phyloP scores from a whole-genome alignment of 2,888 invertebrate species.

The Chrysolina oricalcia region DNA sequence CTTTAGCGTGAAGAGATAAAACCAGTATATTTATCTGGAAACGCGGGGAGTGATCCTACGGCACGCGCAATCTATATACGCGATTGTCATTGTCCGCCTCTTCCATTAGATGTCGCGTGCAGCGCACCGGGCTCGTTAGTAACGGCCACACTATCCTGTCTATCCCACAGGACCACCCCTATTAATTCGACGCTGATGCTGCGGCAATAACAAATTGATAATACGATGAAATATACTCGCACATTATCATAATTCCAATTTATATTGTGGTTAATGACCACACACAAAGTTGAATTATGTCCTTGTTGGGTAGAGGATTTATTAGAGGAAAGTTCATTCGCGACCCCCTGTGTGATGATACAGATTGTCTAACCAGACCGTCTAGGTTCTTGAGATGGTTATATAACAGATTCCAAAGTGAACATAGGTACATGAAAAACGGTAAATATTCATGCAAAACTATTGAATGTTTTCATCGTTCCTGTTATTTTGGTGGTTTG shows the following conservation, averaged over 20 bases:
- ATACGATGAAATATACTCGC: conserved; percentile 52
- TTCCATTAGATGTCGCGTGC: conserved; percentile 53
- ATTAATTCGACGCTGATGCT: conserved; percentile 50
- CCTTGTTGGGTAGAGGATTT: conserved; percentile 30
- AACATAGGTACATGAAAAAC: too few relatives aligned
- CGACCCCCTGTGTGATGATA: not conserved
- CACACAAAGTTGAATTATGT: conserved; percentile 48
- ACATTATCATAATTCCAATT: conserved; percentile 53
- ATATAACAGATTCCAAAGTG: too few relatives aligned
- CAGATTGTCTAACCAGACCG: not conserved
- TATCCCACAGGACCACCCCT: conserved; percentile 49
- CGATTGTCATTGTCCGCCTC: conserved; percentile 51
- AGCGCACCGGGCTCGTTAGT: conserved; percentile 51
- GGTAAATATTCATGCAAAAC: too few relatives aligned
- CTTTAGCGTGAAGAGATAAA: conserved; percentile 50
- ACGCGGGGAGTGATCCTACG: conserved; percentile 43
- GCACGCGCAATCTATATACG: conserved; percentile 51
- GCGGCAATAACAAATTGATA: conserved; percentile 54
- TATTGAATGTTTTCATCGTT: too few relatives aligned
- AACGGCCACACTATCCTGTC: conserved; percentile 44
- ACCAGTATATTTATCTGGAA: conserved; percentile 46
- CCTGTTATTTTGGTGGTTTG: too few relatives aligned
- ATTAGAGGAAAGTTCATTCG: conserved; percentile 18
- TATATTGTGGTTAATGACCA: conserved; percentile 52
- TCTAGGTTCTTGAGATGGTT: too few relatives aligned